phyloP scores from a whole-genome alignment of 2,797 vertebrate genomes.

The Oophaga sylvatica region DNA sequence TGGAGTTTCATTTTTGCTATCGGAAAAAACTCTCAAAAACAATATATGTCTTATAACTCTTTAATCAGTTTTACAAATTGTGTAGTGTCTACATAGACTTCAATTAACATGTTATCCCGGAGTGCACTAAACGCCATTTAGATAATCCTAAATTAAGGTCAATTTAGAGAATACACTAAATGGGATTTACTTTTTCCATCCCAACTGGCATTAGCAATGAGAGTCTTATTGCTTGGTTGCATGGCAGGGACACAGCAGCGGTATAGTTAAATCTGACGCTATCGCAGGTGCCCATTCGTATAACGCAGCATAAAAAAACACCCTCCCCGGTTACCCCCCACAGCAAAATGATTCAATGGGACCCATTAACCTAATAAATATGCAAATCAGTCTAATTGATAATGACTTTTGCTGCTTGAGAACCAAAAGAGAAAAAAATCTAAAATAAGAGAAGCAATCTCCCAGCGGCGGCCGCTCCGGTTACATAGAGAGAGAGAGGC shows the following conservation, averaged over 20 bases:
- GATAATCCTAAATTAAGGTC: conserved; percentile 29
- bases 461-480: conserved; percentile 47
- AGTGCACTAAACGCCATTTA: neutral
- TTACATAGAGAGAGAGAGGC: conserved; percentile 49
- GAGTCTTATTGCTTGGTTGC: neutral
- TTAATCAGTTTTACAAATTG: conserved; percentile 21
- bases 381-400: conserved; percentile 60
- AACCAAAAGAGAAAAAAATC: conserved; percentile 47
- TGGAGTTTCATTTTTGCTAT: conserved; percentile 1
- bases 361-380: conserved; percentile 62
- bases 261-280: conserved; percentile 27
- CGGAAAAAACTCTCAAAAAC: conserved; percentile 3
- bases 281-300: conserved; percentile 26
- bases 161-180: conserved; percentile 15
- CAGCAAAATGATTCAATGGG: conserved; percentile 54
- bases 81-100: neutral
- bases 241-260: neutral
- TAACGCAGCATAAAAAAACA: neutral
- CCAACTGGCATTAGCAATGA: neutral
- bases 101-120: conserved; percentile 15
- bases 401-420: conserved; percentile 59
- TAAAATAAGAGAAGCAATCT: conserved; percentile 60
- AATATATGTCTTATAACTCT: conserved; percentile 23
- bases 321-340: conserved; percentile 27
- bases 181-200: neutral